Evolutionary conservation across 2,113 vertebrate genomes (phyloP).

Genomic region (Stegostoma tigrinum): DNA sequence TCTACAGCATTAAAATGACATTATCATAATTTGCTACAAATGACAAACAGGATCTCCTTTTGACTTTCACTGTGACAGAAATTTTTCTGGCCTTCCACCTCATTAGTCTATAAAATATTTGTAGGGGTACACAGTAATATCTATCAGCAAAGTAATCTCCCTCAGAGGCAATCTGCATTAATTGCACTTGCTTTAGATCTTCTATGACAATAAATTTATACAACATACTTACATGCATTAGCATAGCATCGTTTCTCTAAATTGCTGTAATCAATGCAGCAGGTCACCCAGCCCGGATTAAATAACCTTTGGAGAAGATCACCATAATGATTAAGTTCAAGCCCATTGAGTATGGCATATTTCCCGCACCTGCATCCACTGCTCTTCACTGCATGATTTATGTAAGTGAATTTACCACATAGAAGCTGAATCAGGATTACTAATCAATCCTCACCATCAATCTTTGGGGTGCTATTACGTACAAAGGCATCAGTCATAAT

Average conservation of each 20-base stretch:
- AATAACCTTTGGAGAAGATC: background rate
- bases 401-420: slow-evolving; percentile 44
- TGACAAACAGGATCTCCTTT: background rate
- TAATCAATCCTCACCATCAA: slow-evolving; percentile 53
- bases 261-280: background rate
- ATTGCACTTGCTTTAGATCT: background rate
- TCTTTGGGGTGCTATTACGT: slow-evolving; percentile 43
- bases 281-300: background rate
- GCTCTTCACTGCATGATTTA: slow-evolving; percentile 43
- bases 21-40: background rate
- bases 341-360: background rate
- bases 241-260: background rate
- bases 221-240: background rate
- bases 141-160: background rate
- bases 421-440: slow-evolving; percentile 42
- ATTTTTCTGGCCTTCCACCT: background rate
- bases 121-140: background rate
- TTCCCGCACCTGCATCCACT: slow-evolving; percentile 29
- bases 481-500: slow-evolving; percentile 53
- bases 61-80: background rate
- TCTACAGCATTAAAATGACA: background rate
- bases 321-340: background rate
- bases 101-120: background rate
- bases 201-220: background rate
- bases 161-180: background rate